These are phyloP conservation scores for Tachystola acroxantha DNA, from an alignment of 2,888 invertebrate genomes.

Conservation along the genomic window DNA sequence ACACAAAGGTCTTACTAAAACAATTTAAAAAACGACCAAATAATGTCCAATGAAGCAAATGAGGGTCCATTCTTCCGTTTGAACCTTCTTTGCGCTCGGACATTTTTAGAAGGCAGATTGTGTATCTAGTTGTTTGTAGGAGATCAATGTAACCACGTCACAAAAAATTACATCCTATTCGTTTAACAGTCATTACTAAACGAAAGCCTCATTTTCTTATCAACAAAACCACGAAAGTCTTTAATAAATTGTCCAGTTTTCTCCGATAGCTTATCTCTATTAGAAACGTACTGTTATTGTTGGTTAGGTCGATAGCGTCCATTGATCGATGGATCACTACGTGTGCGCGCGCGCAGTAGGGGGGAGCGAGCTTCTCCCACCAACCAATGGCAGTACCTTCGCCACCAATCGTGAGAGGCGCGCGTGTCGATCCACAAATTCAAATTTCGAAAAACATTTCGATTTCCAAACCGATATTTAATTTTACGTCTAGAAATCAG, in stretches of 20 bases:
- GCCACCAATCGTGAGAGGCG: constrained; percentile 37
- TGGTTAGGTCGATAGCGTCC: constrained; percentile 27
- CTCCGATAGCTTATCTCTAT: constrained; percentile 54
- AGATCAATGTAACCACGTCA: no score
- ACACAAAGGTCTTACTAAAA: no score
- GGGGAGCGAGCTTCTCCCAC: constrained; percentile 36
- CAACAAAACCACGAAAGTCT: neutral
- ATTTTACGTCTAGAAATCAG: neutral
- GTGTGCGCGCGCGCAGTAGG: constrained; percentile 44
- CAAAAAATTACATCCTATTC: neutral
- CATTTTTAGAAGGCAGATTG: no score
- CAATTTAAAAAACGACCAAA: no score
- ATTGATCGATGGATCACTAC: constrained; percentile 27
- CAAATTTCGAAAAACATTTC: constrained; percentile 33
- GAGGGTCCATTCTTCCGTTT: no score
- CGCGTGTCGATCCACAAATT: constrained; percentile 37
- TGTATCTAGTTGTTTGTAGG: no score
- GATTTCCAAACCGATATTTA: constrained; percentile 13
- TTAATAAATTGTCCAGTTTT: constrained; percentile 26
- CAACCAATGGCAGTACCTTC: constrained; percentile 50
- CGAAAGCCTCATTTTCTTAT: no score
- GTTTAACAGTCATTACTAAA: no score
- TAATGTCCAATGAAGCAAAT: no score
- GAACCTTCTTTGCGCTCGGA: no score
- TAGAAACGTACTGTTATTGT: constrained; percentile 43